Evolutionary conservation across 1,140 invertebrate species (phyloP).

Genomic region (Drosophila tani): DNA sequence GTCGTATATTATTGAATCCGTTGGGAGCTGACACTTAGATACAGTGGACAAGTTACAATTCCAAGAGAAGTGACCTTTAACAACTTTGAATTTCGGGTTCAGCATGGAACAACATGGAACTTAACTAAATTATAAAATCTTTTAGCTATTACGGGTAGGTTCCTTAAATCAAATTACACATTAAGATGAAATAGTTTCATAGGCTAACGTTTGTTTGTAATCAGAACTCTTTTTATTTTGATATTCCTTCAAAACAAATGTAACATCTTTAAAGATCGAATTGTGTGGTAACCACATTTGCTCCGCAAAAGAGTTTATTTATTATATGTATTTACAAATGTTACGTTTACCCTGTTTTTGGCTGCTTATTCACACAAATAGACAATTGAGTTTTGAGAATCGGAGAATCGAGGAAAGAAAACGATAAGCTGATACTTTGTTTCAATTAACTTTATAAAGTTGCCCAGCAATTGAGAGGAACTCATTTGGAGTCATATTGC

Average conservation of each 20-base stretch:
- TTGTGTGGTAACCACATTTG: conserved; percentile 26
- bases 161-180: conserved; percentile 2
- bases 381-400: conserved; percentile 8
- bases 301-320: background rate
- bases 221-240: conserved; percentile 13
- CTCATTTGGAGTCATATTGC: conserved; percentile 6
- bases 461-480: conserved; percentile 26
- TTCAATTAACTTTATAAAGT: conserved; percentile 29
- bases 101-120: background rate
- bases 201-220: background rate
- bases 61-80: background rate
- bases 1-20: conserved; percentile 6
- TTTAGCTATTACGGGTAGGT: background rate
- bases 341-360: conserved; percentile 36
- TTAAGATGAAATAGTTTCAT: background rate
- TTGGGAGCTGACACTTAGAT: conserved; percentile 7
- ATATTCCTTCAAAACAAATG: background rate
- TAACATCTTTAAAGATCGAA: conserved; percentile 7
- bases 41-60: conserved; percentile 2
- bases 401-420: background rate
- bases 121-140: conserved; percentile 4
- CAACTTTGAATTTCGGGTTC: background rate
- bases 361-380: conserved; percentile 30
- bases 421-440: conserved; percentile 3
- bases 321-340: conserved; percentile 26